A percentile compares a stretch with the other conserved stretches of the same genome.
phyloP scores from a whole-genome alignment of 2,888 invertebrate species.

The Ormyrus labotus region DNA sequence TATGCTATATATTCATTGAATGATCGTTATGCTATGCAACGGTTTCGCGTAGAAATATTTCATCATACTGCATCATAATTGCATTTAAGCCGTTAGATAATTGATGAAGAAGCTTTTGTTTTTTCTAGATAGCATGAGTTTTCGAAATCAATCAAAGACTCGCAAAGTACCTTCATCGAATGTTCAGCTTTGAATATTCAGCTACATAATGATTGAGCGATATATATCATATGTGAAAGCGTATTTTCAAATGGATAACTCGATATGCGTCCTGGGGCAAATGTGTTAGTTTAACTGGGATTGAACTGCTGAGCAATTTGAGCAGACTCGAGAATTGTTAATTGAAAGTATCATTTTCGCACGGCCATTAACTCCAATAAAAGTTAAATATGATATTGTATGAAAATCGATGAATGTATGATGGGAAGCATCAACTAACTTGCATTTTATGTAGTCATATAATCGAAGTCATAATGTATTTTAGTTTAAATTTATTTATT shows the following conservation, averaged over 20 bases:
- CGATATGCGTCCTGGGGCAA: constrained; percentile 6
- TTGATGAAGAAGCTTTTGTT: too few species aligned
- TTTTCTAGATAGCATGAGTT: too few species aligned
- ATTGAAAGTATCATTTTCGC: constrained; percentile 52
- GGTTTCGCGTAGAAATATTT: too few species aligned
- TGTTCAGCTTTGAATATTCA: constrained; percentile 22
- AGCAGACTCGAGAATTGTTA: constrained; percentile 28
- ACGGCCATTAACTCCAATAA: constrained; percentile 26
- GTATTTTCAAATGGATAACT: constrained; percentile 37
- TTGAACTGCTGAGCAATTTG: constrained; percentile 45
- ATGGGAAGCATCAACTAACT: background rate
- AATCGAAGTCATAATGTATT: too few species aligned
- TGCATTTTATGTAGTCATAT: too few species aligned
- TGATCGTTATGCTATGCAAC: too few species aligned
- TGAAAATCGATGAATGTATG: constrained; percentile 11
- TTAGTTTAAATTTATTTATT: too few species aligned
- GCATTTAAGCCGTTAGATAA: too few species aligned
- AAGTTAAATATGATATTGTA: constrained; percentile 34
- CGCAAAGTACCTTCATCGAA: too few species aligned
- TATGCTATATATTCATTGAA: too few species aligned
- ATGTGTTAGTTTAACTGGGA: constrained; percentile 23
- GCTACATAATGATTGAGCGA: constrained; percentile 4
- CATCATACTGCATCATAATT: too few species aligned
- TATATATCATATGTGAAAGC: constrained; percentile 16
- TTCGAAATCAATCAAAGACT: too few species aligned